These are phyloP conservation scores for Mohoua ochrocephala DNA, from an alignment of 2,113 vertebrate species.

Conservation along the genomic window DNA sequence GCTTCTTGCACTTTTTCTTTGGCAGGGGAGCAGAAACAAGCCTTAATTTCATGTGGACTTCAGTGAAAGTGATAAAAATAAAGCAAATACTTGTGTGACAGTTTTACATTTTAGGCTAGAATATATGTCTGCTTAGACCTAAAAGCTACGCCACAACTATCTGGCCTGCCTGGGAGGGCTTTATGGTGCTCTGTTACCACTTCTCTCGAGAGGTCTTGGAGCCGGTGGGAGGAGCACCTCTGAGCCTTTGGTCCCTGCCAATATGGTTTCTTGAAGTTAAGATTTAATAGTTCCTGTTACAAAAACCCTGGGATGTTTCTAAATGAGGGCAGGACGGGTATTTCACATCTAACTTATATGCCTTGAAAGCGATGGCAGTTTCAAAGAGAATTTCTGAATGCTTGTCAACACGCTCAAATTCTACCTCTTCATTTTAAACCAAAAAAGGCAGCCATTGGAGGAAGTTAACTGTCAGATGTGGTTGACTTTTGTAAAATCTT, in stretches of 20 bases:
- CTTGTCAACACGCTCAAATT: neutral
- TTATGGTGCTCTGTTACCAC: neutral
- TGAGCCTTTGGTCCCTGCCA: neutral
- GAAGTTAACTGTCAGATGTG: neutral
- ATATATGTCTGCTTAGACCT: neutral
- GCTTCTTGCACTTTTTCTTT: neutral
- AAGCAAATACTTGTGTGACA: neutral
- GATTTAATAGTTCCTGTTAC: neutral
- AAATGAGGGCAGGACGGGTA: neutral
- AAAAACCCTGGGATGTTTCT: neutral
- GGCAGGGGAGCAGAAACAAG: neutral
- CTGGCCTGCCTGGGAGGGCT: neutral
- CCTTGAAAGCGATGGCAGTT: neutral
- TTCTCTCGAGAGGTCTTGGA: neutral
- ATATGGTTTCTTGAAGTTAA: neutral
- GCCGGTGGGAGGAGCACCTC: neutral
- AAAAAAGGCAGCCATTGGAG: neutral
- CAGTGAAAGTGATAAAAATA: neutral
- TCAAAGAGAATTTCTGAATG: neutral
- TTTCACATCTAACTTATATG: neutral
- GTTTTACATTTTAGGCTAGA: neutral
- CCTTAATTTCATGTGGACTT: neutral
- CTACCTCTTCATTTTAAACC: neutral
- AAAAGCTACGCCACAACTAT: neutral
- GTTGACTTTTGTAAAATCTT: neutral